These are phyloP conservation scores for Mandrillus leucophaeus DNA, from an alignment of 2,113 vertebrate genomes.

Conservation along the genomic window DNA sequence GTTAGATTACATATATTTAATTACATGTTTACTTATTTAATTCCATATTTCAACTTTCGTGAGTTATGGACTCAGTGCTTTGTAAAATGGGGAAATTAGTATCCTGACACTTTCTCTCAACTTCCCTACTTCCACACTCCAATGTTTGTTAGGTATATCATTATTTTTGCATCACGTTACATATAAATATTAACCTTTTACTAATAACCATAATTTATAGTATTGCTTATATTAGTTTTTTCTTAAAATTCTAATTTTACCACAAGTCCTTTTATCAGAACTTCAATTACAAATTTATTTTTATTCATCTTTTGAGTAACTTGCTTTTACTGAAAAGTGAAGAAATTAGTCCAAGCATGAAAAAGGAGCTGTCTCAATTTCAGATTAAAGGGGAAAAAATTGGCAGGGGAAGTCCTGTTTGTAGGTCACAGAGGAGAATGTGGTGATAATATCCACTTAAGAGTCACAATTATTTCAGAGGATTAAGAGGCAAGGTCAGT, in stretches of 20 bases:
- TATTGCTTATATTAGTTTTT: background rate
- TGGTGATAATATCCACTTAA: background rate
- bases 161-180: background rate
- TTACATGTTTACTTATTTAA: background rate
- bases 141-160: background rate
- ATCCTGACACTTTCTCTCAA: background rate
- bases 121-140: background rate
- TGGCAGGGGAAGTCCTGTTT: background rate
- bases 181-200: background rate
- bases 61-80: background rate
- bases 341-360: background rate
- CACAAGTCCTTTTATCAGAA: background rate
- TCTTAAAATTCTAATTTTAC: conserved; percentile 33
- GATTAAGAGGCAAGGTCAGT: background rate
- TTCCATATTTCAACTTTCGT: background rate
- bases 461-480: background rate
- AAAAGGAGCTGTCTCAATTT: background rate
- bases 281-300: background rate
- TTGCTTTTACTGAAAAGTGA: background rate
- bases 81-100: background rate
- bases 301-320: background rate
- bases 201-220: background rate
- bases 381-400: background rate
- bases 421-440: background rate
- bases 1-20: background rate